Evolutionary conservation across 2,113 vertebrate genomes (phyloP).

Genomic region (Nanorana parkeri): DNA sequence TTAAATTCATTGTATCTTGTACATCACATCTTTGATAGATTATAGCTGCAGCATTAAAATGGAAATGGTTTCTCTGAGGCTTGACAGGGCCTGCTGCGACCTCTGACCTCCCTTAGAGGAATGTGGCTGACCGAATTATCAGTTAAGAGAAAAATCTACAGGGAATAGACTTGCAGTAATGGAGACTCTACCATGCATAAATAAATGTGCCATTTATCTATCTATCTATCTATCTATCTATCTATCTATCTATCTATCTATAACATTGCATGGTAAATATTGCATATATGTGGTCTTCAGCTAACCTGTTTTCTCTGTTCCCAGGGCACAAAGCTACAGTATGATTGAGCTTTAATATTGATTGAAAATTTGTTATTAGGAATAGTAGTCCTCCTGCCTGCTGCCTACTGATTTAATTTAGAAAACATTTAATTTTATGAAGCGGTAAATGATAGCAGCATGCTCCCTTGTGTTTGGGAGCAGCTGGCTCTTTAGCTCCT

Average conservation of each 20-base stretch:
- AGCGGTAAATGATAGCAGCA: conserved; percentile 85
- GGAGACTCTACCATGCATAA: conserved; percentile 76
- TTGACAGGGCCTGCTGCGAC: conserved; percentile 84
- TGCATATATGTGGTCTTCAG: background rate
- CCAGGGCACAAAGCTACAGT: conserved; percentile 57
- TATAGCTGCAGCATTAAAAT: conserved; percentile 98
- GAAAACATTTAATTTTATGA: conserved; percentile 90
- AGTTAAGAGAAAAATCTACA: conserved; percentile 85
- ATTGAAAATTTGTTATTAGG: conserved; percentile 87
- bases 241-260: background rate
- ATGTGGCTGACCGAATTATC: conserved; percentile 88
- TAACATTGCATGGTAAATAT: background rate
- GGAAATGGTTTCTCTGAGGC: conserved; percentile 92
- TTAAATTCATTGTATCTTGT: conserved; percentile 91
- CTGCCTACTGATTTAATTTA: conserved; percentile 85
- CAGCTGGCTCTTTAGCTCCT: conserved; percentile 82
- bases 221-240: conserved; percentile 58
- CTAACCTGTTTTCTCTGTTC: conserved; percentile 5
- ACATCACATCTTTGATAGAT: conserved; percentile 95
- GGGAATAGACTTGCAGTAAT: conserved; percentile 79
- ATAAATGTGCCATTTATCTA: conserved; percentile 62
- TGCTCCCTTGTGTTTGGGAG: conserved; percentile 78
- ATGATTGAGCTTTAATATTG: conserved; percentile 70
- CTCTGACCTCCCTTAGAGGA: conserved; percentile 86
- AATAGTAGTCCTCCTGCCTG: conserved; percentile 77